phyloP scores from a whole-genome alignment of 1,140 invertebrate species.

The Leptestheria dahalacensis region DNA sequence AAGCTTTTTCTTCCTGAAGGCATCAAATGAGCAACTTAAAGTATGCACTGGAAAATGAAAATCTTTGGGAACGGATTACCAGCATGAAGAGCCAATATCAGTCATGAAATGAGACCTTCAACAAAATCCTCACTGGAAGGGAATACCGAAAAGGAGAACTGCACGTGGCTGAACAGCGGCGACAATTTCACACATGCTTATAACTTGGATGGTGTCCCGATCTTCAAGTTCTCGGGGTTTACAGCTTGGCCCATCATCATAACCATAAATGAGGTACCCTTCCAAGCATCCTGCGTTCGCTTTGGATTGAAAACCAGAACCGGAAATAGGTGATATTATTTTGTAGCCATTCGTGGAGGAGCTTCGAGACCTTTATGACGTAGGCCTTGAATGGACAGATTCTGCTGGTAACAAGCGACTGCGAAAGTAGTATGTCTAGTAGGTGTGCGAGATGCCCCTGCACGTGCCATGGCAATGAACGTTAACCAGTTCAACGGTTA shows the following conservation, averaged over 20 bases:
- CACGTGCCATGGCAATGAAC: background rate
- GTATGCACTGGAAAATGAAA: too few species aligned
- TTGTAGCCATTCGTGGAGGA: slow-evolving; percentile 4
- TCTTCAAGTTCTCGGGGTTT: slow-evolving; percentile 26
- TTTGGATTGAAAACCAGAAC: background rate
- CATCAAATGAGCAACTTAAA: too few species aligned
- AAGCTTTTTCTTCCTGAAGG: too few species aligned
- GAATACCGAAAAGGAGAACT: background rate
- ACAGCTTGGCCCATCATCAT: slow-evolving; percentile 25
- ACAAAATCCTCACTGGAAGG: background rate
- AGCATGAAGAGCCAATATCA: too few species aligned
- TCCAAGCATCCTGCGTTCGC: slow-evolving; percentile 13
- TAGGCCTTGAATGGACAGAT: slow-evolving; percentile 3
- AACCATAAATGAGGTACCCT: slow-evolving; percentile 25
- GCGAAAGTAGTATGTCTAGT: background rate
- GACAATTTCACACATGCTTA: background rate
- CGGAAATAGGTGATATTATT: background rate
- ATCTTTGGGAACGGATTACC: too few species aligned
- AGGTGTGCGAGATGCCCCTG: background rate
- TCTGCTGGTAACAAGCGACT: background rate
- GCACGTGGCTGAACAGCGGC: background rate
- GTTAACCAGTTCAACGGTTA: slow-evolving; percentile 1
- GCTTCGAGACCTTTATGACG: background rate
- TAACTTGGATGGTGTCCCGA: slow-evolving; percentile 22
- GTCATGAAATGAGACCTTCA: too few species aligned